Base-by-base conservation (phyloP, 2,888 invertebrate genomes). In the Lycophotia porphyrea region DNA sequence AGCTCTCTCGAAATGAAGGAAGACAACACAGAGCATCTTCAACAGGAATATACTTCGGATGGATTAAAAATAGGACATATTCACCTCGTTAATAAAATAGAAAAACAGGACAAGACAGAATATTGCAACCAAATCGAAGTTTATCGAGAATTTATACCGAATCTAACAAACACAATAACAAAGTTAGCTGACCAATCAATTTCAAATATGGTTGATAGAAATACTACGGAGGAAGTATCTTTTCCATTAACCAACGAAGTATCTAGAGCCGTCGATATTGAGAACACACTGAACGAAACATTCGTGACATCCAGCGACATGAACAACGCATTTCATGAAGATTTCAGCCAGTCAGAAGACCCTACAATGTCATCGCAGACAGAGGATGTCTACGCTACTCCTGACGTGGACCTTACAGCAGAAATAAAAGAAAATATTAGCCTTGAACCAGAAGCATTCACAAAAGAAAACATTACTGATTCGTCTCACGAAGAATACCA, bases 281-380 rank as follows among this genome's bases (percentile, higher is more conserved):
- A 81, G 13, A 71, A 72, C 11, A 44, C 58, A 5, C 68, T 80
- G 2, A 81, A 84, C 24, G 89, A 88, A 83, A 92, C 92, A 64
- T 87, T 87, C 47, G 34, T 91, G 27, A 88, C 91, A n/a, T 74
- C 85, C 5, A 89, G 89, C 31, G 89, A 90, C 36, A 92, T 95
- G 93, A 95, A 96, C 73, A 93, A 93, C 11, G 96, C 95, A 0
- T 96, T 96, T 66, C 88, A 94, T 0, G 92, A 92, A 80, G 91
- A 91, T n/a, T 78, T 84, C 1, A 85, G 82, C 21, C 80, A 81
- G 21, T 71, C 76, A 11, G 86, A 85, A 5, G 84, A 86, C 11
- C 67, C 69, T 7, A 80, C 78, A 3, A 81, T 85, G 1, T 81
- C 86, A 4, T 87, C 79, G 7, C 72, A 77, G 15, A 72, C 70